Base-by-base conservation (phyloP, 2,113 vertebrate genomes). In the Xenotilapia longispinis region DNA sequence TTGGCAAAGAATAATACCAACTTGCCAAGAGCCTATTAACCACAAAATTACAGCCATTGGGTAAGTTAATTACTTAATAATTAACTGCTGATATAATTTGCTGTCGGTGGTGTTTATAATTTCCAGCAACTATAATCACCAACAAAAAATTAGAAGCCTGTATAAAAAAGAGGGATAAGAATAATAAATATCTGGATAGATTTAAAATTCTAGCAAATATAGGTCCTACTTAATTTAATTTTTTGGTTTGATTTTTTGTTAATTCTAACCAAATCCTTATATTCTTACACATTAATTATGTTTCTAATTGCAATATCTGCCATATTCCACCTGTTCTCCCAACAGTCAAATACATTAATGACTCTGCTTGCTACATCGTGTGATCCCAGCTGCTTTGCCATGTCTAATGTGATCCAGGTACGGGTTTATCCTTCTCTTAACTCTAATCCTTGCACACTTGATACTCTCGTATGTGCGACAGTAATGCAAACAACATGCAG, bases 381-480 rank as follows among this genome's bases (percentile, higher is more conserved):
- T 83, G 84, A 85, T 93, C 75, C 84, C 81, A 80, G 87, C 88
- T 88, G 83, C 86, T 82, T 49, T 23, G 53, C 92, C 85, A 55
- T 80, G 89, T 87, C 91, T 93, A 93, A 95, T 92, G 86, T 82
- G 85, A 93, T 92, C 89, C 94, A 95, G 92, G 93, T 95, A 94
- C 4, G 63, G 75, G 68, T 88, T 92, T 81, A 92, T 82, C 81
- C 86, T 87, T 82, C 83, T 78, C 87, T 94, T 93, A 90, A 85
- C 86, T 84, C 83, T 92, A 93, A 95, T 94, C 93, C 90, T n/a
- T n/a, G 19, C 84, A 87, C 93, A 92, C 89, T 89, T 58, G 87
- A 86, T 88, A 88, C 90, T 78, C 88, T 88, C 79, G 84, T 87
- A 90, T 84, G 90, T 75, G 80, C 12, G 21, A 88, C 89, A 78